Evolutionary conservation across 2,888 invertebrate species (phyloP), one percentile per base, ranked within the genome.

Genomic region (Pristionchus exspectatus): DNA sequence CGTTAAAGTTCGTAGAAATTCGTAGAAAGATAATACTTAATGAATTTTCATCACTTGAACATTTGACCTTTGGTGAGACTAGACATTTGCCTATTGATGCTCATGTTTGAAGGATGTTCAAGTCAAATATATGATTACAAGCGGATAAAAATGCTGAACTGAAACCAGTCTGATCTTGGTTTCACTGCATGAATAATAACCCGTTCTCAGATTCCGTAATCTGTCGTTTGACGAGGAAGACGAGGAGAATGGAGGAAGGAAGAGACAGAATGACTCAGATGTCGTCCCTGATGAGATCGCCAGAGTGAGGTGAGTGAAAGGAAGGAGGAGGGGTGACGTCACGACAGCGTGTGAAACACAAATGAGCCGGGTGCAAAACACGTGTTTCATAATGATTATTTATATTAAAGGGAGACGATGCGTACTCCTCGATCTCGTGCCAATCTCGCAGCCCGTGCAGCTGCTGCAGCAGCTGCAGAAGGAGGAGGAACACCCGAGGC

Each of bases 281-380:
- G 27, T 81, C 18, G 81, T 44, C n/a, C 81, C 81, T 21, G 81
- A 81, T 54, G 81, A 81, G 81, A 81, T 81, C 24, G 81, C 81
- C n/a, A 50, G 81, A 81, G 81, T 81, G 50, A 81, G 81, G 81
- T 81, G n/a, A 77, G 77, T 21, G 30, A n/a, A 63, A 63, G n/a
- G n/a, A 38, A 38, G 38, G 44, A 50, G 12, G 44, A 9, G 44
- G 10, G 44, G 44, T 9, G 10, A 7, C 44, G 10, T 38, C 38
- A 38, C 2, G 63, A 63, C 21, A n/a, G n/a, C n/a, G 21, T 56
- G 63, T 3, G 63, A 63, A 63, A 10, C n/a, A 63, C 63, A 3
- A 63, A 63, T 56, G 2, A 56, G 18, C 21, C 56, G 16, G 56
- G 27, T 69, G 27, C 69, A 10, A 24, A 9, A 66, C 2, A n/a